These are phyloP conservation scores for Threskiornis aethiopicus DNA, from an alignment of 2,797 vertebrate species.

Conservation along the genomic window DNA sequence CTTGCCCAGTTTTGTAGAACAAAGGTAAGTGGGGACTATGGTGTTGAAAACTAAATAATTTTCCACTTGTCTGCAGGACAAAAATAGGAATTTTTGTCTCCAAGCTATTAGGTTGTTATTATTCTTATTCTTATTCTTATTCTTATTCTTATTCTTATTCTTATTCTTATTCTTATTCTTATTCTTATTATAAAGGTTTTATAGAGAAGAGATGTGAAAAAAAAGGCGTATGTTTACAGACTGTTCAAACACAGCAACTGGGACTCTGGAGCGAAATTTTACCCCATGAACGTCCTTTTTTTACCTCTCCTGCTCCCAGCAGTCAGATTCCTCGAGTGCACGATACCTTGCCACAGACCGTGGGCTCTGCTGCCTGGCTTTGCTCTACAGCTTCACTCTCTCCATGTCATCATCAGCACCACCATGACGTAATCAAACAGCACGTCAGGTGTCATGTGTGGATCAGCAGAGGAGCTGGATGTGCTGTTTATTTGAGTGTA, in stretches of 20 bases:
- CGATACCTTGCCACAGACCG: accelerated
- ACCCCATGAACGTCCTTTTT: background rate
- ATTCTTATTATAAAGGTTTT: background rate
- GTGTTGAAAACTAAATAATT: background rate
- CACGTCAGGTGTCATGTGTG: background rate
- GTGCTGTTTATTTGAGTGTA: background rate
- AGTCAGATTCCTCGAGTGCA: background rate
- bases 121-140: background rate
- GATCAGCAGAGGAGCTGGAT: background rate
- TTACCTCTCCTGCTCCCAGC: background rate
- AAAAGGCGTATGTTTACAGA: background rate
- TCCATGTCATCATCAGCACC: background rate
- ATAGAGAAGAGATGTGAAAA: background rate
- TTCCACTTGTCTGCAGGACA: background rate
- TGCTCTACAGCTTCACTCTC: background rate
- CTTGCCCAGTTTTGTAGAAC: background rate
- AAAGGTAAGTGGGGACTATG: background rate
- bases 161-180: background rate
- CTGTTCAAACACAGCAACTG: background rate
- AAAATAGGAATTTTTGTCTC: background rate
- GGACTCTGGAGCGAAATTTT: background rate
- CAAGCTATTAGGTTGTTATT: background rate
- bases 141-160: background rate
- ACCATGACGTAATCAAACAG: background rate
- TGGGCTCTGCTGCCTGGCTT: background rate